phyloP scores from a whole-genome alignment of 2,797 vertebrate species.

The Hyperoplus lanceolatus region DNA sequence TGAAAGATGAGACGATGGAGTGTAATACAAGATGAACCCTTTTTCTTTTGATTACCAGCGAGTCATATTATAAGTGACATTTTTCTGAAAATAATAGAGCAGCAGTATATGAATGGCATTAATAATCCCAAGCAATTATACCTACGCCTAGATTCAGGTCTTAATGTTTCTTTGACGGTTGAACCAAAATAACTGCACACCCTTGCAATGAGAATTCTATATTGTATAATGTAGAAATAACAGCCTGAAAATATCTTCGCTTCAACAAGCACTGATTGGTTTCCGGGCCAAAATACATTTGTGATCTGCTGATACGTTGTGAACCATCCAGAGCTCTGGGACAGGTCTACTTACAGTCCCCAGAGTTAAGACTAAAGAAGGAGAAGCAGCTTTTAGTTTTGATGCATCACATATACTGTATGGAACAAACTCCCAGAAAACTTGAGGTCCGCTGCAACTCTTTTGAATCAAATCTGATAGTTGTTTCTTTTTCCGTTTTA shows the following conservation, averaged over 20 bases:
- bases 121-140: conserved; percentile 11
- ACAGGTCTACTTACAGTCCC: too few species aligned
- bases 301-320: too few species aligned
- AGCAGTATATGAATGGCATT: background rate
- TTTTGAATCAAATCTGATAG: too few species aligned
- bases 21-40: background rate
- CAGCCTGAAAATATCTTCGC: conserved; percentile 36
- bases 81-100: conserved; percentile 22
- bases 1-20: conserved; percentile 18
- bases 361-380: too few species aligned
- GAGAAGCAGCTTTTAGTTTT: too few species aligned
- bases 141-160: conserved; percentile 18
- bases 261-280: background rate
- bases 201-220: background rate
- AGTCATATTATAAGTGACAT: conserved; percentile 20
- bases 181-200: background rate
- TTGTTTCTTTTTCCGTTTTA: too few species aligned
- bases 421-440: too few species aligned
- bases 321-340: too few species aligned
- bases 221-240: conserved; percentile 32
- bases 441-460: too few species aligned
- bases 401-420: too few species aligned
- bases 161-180: conserved; percentile 5
- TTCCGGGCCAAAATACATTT: too few species aligned
- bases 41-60: conserved; percentile 3